A percentile compares a stretch with the other conserved stretches of the same genome.
These are phyloP conservation scores for Xerus rutilus DNA, from an alignment of 2,797 vertebrate species.

Conservation along the genomic window DNA sequence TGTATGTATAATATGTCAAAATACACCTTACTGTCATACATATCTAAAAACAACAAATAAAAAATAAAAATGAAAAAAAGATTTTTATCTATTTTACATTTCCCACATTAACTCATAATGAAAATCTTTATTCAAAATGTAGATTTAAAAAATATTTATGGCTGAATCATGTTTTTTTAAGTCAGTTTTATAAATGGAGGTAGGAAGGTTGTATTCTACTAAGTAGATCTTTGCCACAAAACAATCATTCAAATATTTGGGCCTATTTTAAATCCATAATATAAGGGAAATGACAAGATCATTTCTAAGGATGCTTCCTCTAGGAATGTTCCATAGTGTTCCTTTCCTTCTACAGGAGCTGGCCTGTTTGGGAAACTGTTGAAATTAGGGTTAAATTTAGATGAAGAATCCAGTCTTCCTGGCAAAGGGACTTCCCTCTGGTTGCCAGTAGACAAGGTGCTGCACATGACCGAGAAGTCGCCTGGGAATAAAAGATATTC, in stretches of 20 bases:
- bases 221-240: not conserved
- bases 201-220: not conserved
- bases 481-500: constrained; percentile 60
- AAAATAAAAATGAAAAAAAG: not conserved
- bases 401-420: not conserved
- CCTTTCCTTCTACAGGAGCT: not conserved
- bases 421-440: not conserved
- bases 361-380: not conserved
- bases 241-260: constrained; percentile 16
- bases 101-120: not conserved
- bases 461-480: constrained; percentile 39
- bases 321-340: not conserved
- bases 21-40: too few relatives aligned
- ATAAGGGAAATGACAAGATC: not conserved
- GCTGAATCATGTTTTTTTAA: not conserved
- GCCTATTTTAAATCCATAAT: constrained; percentile 37
- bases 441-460: not conserved
- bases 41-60: too few relatives aligned
- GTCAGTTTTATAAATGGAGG: not conserved
- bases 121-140: constrained; percentile 36
- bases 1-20: too few relatives aligned
- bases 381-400: constrained; percentile 20
- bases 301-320: constrained; percentile 21
- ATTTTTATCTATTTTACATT: not conserved
- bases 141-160: constrained; percentile 34